These are phyloP conservation scores for Chorisops tibialis DNA, from an alignment of 2,888 invertebrate genomes.

Conservation along the genomic window DNA sequence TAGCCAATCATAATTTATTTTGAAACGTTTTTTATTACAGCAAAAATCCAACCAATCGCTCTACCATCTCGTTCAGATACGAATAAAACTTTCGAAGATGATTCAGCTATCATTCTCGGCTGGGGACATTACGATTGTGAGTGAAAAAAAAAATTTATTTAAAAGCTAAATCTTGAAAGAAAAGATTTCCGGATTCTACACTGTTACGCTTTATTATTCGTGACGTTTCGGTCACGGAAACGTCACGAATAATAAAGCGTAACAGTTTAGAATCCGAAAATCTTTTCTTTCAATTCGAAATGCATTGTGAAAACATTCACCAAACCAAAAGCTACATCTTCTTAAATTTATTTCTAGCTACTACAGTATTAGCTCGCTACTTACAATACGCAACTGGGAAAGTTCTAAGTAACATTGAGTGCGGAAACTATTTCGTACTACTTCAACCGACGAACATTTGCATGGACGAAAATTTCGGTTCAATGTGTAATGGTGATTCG, in stretches of 20 bases:
- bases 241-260: no score
- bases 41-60: neutral
- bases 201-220: no score
- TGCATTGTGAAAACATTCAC: neutral
- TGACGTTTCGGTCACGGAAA: no score
- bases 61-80: neutral
- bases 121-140: slow-evolving; percentile 11
- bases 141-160: neutral
- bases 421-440: neutral
- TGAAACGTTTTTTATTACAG: neutral
- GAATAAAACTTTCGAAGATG: neutral
- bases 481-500: neutral
- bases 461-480: neutral
- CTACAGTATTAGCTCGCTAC: neutral
- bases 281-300: neutral
- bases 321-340: no score
- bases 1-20: no score
- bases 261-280: no score
- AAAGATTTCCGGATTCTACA: no score
- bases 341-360: neutral
- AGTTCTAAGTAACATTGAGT: neutral
- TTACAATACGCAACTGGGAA: neutral
- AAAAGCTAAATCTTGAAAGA: no score
- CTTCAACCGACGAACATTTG: neutral
- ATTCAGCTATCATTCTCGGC: neutral